Evolutionary conservation across 1,140 invertebrate genomes (phyloP).

Genomic region (Drosophila gunungcola): DNA sequence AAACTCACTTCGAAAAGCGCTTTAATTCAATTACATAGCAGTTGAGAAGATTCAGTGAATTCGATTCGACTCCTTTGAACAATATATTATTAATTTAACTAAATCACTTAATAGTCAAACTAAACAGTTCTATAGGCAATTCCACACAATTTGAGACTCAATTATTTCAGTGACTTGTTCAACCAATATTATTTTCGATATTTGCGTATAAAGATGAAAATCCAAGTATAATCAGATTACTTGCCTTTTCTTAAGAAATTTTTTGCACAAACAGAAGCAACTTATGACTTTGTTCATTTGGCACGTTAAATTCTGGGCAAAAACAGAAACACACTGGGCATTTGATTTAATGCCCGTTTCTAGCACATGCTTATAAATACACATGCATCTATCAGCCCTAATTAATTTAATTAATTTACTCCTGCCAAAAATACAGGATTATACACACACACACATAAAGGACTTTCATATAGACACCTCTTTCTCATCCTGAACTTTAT

Average conservation of each 20-base stretch:
- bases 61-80: not conserved
- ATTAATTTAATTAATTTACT: slow-evolving; percentile 82
- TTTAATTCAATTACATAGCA: not conserved
- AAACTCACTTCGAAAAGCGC: too few species aligned
- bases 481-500: slow-evolving; percentile 22
- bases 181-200: not conserved
- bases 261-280: slow-evolving; percentile 14
- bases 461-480: slow-evolving; percentile 10
- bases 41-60: not conserved
- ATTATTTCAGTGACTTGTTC: slow-evolving; percentile 1
- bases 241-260: not conserved
- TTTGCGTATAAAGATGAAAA: not conserved
- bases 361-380: slow-evolving; percentile 54
- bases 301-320: slow-evolving; percentile 11
- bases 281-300: slow-evolving; percentile 21
- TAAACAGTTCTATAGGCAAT: not conserved
- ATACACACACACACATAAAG: slow-evolving; percentile 15
- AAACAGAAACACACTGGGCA: slow-evolving; percentile 1
- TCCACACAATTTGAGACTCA: not conserved
- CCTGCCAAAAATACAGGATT: slow-evolving; percentile 43
- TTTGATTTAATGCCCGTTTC: slow-evolving; percentile 69
- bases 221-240: slow-evolving; percentile 16
- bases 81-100: not conserved
- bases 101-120: not conserved
- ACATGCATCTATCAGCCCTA: slow-evolving; percentile 66